phyloP scores from a whole-genome alignment of 2,888 invertebrate species.

The Rhagophthalmus giganteus region DNA sequence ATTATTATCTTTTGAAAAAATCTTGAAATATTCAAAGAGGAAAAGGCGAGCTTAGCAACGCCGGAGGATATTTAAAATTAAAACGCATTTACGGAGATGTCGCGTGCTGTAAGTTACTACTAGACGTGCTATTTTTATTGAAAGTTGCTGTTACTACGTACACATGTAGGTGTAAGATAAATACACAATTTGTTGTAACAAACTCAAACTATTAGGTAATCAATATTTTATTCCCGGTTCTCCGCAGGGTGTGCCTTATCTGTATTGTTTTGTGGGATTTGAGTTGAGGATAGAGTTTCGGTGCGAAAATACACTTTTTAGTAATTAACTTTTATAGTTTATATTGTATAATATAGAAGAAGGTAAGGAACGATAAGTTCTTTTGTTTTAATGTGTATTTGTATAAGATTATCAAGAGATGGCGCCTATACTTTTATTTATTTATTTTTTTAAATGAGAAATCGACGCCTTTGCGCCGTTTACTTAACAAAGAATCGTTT shows the following conservation, averaged over 20 bases:
- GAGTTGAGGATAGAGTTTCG: no score
- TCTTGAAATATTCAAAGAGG: no score
- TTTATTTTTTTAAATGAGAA: no score
- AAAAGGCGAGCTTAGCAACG: no score
- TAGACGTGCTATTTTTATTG: neutral
- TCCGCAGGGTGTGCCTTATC: neutral
- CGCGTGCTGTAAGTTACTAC: neutral
- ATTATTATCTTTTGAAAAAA: no score
- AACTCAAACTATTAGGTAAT: neutral
- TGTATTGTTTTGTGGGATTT: neutral
- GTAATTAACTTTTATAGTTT: neutral
- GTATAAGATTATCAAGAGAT: no score
- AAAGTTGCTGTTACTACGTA: no score
- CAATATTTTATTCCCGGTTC: neutral
- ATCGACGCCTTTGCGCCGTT: no score
- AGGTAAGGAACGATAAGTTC: no score
- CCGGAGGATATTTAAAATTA: neutral
- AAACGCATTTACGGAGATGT: neutral
- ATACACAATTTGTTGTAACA: neutral
- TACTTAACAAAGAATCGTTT: no score
- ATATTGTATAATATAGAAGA: neutral
- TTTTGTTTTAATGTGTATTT: no score
- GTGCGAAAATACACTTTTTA: neutral
- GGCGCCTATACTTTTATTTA: no score
- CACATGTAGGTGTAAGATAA: neutral